Base-by-base conservation (phyloP, 2,797 vertebrate species). In the Falco concolor region DNA sequence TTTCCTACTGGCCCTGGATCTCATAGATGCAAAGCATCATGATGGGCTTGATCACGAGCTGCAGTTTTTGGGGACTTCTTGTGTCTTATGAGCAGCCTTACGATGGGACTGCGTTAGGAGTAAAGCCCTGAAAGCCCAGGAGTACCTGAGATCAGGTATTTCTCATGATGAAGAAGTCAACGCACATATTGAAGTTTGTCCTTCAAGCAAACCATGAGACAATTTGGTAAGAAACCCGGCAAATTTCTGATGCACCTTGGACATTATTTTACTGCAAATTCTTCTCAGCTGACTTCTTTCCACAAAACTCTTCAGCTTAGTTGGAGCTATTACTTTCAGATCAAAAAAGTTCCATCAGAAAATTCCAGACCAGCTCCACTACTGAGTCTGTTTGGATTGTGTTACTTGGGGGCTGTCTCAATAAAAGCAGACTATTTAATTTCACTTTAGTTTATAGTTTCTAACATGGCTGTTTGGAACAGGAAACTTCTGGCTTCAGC, bases 211-310 rank as follows among this genome's bases (percentile, higher is more conserved):
- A 50, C 36, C 61, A 30, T 63, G 40, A 92, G 64, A 73, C 30
- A 78, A 59, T 64, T 75, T 64, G 13, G 6, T 13, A 72, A 23
- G 42, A 81, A 81, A 42, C 36, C 38, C 72, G 49, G 32, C 38
- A 84, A 34, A 54, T 90, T 84, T 91, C 76, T 89, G 57, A 36
- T 75, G 57, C 7, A 44, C 53, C 27, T 70, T 91, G 53, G 40
- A 53, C 70, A 94, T 94, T 16, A 57, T 91, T 95, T 88, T 75
- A 88, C 42, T 94, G 79, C 42, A 94, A 81, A 84, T 93, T 86
- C 65, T 80, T 94, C 83, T 91, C 32, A 84, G 42, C 68, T 93
- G 64, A 91, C 91, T 90, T 30, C 53, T 95, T 94, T 74, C 57
- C 24, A 75, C 73, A 91, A 53, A 95, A 75, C 12, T 70, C 45